These are phyloP conservation scores for Oedothorax gibbosus DNA, from an alignment of 1,140 invertebrate genomes.

Conservation along the genomic window DNA sequence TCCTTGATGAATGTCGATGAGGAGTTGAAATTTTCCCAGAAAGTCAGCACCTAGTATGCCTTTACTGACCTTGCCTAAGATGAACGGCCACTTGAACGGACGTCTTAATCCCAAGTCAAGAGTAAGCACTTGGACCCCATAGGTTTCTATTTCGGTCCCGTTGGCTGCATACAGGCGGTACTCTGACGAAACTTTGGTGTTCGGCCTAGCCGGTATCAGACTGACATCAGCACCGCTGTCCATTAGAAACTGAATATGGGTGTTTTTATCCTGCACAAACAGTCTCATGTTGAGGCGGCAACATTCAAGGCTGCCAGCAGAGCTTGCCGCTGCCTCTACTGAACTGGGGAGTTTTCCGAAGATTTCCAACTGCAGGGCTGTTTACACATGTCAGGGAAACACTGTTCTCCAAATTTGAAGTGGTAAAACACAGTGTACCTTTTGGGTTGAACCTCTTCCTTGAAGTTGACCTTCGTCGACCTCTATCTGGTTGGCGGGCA, in stretches of 20 bases:
- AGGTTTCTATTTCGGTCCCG: conserved; percentile 4
- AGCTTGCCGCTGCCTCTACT: conserved; percentile 28
- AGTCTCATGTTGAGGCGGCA: conserved; percentile 15
- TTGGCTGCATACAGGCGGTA: conserved; percentile 49
- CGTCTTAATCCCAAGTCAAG: conserved; percentile 22
- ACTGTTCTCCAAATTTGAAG: conserved; percentile 16
- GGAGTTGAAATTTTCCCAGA: conserved; percentile 22
- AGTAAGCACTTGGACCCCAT: conserved; percentile 6
- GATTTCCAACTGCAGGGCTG: conserved; percentile 13
- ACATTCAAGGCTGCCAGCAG: background rate
- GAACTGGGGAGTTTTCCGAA: background rate
- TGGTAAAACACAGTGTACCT: background rate
- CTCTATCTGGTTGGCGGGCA: background rate
- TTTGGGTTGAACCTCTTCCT: background rate
- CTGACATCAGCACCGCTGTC: conserved; percentile 30
- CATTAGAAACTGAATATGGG: conserved; percentile 12
- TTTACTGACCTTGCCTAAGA: conserved; percentile 27
- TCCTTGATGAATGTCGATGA: conserved; percentile 3
- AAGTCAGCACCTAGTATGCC: conserved; percentile 37
- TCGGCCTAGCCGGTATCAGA: background rate
- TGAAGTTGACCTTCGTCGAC: background rate
- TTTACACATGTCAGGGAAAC: background rate
- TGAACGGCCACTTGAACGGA: conserved; percentile 25
- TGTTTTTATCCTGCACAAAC: conserved; percentile 30
- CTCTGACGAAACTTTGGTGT: background rate